Conservation (phyloP, 2,797 vertebrate species). For the Tinamus major region DNA sequence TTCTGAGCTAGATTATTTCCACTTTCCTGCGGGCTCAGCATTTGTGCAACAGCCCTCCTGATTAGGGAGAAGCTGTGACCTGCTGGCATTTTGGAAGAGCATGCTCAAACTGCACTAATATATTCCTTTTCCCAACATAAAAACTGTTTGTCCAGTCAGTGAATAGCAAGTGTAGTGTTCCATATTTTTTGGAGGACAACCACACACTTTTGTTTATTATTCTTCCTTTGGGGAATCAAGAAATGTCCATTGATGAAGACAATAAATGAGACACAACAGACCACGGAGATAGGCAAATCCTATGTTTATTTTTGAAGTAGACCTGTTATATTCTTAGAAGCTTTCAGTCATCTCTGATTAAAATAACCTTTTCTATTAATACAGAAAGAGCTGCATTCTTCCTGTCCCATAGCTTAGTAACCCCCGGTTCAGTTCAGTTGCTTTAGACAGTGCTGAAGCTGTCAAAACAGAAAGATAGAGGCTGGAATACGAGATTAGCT, state of each 20-base stretch:
- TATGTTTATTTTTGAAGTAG: neutral
- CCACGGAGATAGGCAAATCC: neutral
- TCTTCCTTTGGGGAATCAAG: conserved; percentile 1
- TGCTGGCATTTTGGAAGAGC: conserved; percentile 16
- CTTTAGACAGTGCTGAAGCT: neutral
- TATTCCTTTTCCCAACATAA: neutral
- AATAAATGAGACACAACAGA: neutral
- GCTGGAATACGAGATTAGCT: neutral
- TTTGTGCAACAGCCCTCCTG: neutral
- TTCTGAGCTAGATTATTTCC: neutral
- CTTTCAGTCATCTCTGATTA: neutral
- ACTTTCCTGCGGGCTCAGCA: conserved; percentile 5
- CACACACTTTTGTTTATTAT: neutral
- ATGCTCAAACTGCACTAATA: neutral
- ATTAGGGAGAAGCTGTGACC: neutral
- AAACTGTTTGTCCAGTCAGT: neutral
- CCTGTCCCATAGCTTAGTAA: neutral
- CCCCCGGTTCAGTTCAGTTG: fast-evolving
- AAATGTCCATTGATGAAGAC: neutral
- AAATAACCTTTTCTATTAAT: neutral
- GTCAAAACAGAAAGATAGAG: neutral
- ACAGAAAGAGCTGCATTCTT: neutral
- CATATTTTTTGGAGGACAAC: neutral
- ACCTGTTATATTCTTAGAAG: neutral
- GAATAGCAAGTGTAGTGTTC: neutral